A percentile compares a stretch with the other conserved stretches of the same genome.
These are phyloP conservation scores for Athalia cordata DNA, from an alignment of 2,888 invertebrate genomes.

Conservation along the genomic window DNA sequence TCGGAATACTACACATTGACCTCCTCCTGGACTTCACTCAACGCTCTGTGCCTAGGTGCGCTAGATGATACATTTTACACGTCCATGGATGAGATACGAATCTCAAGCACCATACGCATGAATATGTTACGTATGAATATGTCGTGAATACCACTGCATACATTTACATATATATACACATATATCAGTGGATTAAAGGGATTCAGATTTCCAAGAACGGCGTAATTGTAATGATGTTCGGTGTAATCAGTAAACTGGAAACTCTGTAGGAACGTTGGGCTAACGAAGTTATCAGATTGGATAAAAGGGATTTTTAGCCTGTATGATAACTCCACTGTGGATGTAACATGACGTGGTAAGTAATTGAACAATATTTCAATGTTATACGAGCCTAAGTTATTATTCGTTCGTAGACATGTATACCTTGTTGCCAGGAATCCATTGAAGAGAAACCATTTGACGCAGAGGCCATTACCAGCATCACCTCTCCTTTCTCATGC, in stretches of 20 bases:
- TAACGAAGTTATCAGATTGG: constrained; percentile 35
- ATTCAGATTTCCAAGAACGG: constrained; percentile 20
- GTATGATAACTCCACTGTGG: constrained; percentile 39
- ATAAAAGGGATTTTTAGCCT: constrained; percentile 14
- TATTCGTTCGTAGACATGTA: not conserved
- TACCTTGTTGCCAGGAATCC: constrained; percentile 65
- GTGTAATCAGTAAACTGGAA: constrained; percentile 10
- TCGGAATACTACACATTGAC: too few species aligned
- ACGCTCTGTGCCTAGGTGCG: too few species aligned
- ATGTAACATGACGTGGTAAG: constrained; percentile 44
- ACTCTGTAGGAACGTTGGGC: constrained; percentile 9
- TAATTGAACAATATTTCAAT: not conserved
- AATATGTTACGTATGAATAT: too few species aligned
- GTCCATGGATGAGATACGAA: too few species aligned
- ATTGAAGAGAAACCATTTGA: constrained; percentile 64
- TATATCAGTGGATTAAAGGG: not conserved
- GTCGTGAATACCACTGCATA: too few species aligned
- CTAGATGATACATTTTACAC: too few species aligned
- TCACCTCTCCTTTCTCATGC: constrained; percentile 63
- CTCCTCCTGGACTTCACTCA: too few species aligned
- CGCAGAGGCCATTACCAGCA: constrained; percentile 67
- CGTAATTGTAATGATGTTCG: constrained; percentile 27
- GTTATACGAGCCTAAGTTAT: not conserved
- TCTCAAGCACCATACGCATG: too few species aligned
- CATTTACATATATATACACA: too few species aligned